Conservation (phyloP, 1,140 invertebrate genomes). For the Lamellibrachia luymesi region DNA sequence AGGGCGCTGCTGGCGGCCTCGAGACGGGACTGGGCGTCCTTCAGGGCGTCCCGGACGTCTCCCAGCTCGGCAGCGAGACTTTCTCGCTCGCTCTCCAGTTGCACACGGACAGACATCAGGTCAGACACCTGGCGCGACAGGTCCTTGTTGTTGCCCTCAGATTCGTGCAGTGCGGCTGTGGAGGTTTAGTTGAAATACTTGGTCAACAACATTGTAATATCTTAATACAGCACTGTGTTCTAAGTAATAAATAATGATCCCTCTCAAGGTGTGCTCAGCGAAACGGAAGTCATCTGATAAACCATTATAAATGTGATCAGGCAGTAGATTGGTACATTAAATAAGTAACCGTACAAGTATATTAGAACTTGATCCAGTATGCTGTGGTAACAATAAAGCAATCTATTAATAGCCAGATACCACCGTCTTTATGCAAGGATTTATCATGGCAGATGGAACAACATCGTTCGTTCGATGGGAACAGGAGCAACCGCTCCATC, state of each 20-base stretch:
- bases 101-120: conserved; percentile 42
- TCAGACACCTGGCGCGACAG: conserved; percentile 52
- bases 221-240: not conserved
- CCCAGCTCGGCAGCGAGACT: conserved; percentile 48
- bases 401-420: too few species aligned
- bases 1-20: conserved; percentile 53
- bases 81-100: conserved; percentile 54
- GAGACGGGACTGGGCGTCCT: conserved; percentile 52
- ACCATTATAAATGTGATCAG: not conserved
- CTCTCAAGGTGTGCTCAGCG: not conserved
- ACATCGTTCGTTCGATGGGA: too few species aligned
- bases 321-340: not conserved
- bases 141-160: conserved; percentile 50
- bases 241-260: not conserved
- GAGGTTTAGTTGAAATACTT: not conserved
- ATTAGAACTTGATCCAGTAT: not conserved
- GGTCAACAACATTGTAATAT: not conserved
- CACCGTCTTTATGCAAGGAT: too few species aligned
- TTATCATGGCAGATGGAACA: too few species aligned
- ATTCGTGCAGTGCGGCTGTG: conserved; percentile 47
- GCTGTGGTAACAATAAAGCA: too few species aligned
- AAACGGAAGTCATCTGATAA: not conserved
- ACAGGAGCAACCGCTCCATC: not conserved
- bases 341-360: not conserved
- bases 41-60: conserved; percentile 54